Percentiles rank a stretch among this genome's conserved stretches.
Conservation (phyloP, 2,888 invertebrate species). For the Drosophila putrida region DNA sequence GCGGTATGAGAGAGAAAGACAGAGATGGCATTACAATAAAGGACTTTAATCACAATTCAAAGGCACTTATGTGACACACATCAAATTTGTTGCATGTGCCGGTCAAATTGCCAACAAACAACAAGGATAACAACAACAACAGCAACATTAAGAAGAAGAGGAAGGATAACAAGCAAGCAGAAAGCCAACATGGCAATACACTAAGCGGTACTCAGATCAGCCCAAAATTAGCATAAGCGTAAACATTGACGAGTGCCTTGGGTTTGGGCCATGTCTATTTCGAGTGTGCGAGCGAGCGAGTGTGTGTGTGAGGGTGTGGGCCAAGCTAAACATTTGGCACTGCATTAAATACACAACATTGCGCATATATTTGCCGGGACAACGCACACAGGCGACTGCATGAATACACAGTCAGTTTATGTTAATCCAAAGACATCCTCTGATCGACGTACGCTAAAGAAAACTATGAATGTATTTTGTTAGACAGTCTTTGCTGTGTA, state of each 20-base stretch:
- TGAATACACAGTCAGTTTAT: slow-evolving; percentile 19
- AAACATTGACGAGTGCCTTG: slow-evolving; percentile 65
- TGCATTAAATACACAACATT: slow-evolving; percentile 75
- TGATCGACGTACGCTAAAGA: slow-evolving; percentile 32
- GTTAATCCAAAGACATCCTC: slow-evolving; percentile 20
- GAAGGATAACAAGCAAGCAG: slow-evolving; percentile 20
- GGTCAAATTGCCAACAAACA: slow-evolving; percentile 36
- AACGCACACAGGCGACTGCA: slow-evolving; percentile 37
- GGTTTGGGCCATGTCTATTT: slow-evolving; percentile 34
- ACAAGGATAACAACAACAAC: slow-evolving; percentile 10
- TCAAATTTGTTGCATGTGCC: slow-evolving; percentile 55
- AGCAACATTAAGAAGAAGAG: background rate
- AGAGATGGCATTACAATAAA: slow-evolving; percentile 9
- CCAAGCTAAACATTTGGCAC: slow-evolving; percentile 69
- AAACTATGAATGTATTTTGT: slow-evolving; percentile 17
- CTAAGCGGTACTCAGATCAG: slow-evolving; percentile 48
- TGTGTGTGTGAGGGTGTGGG: slow-evolving; percentile 15
- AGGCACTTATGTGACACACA: slow-evolving; percentile 40
- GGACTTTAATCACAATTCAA: slow-evolving; percentile 39
- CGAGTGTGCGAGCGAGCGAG: background rate
- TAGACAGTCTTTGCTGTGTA: slow-evolving; percentile 30
- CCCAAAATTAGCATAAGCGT: slow-evolving; percentile 76
- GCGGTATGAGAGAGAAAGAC: background rate
- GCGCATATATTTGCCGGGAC: slow-evolving; percentile 50
- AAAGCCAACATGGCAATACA: slow-evolving; percentile 39